Conservation (phyloP, 2,888 invertebrate genomes). For the Athalia cordata region DNA sequence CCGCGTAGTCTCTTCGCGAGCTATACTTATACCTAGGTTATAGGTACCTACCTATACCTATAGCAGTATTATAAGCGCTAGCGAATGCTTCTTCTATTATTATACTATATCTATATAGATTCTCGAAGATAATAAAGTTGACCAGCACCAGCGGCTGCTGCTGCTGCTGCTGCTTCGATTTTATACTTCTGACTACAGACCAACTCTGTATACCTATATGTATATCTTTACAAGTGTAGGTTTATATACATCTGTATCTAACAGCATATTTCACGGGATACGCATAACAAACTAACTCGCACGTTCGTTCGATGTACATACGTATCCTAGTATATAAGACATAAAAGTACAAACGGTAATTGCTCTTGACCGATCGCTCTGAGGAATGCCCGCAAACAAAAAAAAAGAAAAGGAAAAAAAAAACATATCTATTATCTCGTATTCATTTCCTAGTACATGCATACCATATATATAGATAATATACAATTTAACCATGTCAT, state of each 20-base stretch:
- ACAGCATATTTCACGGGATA: slow-evolving; percentile 1
- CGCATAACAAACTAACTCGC: slow-evolving; percentile 23
- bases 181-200: too few relatives aligned
- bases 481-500: too few relatives aligned
- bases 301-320: neutral
- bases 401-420: neutral
- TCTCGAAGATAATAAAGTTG: slow-evolving; percentile 27
- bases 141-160: neutral
- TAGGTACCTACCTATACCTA: neutral
- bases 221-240: too few relatives aligned
- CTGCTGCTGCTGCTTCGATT: too few relatives aligned
- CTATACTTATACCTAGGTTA: slow-evolving; percentile 4
- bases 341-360: neutral
- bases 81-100: too few relatives aligned
- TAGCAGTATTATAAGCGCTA: neutral
- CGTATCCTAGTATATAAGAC: too few relatives aligned
- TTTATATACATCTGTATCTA: too few relatives aligned
- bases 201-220: too few relatives aligned
- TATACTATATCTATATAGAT: neutral
- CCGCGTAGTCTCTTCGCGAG: slow-evolving; percentile 44
- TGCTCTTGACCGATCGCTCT: slow-evolving; percentile 23
- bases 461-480: too few relatives aligned
- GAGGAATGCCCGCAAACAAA: neutral
- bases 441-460: too few relatives aligned
- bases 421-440: neutral